These are phyloP conservation scores for Vanessa cardui DNA, from an alignment of 2,888 invertebrate genomes.

Conservation along the genomic window DNA sequence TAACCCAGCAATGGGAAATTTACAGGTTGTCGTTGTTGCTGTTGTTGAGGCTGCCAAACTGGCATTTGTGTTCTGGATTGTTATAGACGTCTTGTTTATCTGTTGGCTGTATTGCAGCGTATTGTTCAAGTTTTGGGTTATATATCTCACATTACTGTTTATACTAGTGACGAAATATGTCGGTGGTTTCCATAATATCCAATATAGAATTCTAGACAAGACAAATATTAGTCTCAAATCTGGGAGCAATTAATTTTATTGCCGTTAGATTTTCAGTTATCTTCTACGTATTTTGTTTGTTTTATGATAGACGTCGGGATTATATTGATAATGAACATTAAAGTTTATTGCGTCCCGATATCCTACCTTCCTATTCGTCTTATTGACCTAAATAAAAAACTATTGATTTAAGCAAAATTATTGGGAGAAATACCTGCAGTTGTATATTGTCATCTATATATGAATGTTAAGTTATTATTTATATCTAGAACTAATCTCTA, in stretches of 20 bases:
- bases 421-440: no score
- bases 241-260: slow-evolving; percentile 48
- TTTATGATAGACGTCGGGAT: background rate
- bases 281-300: background rate
- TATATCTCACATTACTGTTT: slow-evolving; percentile 80
- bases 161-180: slow-evolving; percentile 79
- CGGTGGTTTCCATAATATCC: slow-evolving; percentile 84
- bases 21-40: no score
- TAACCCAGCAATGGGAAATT: no score
- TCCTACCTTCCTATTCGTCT: no score
- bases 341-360: background rate
- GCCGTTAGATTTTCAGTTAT: background rate
- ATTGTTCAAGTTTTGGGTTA: slow-evolving; percentile 80
- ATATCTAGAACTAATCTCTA: no score
- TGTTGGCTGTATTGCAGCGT: slow-evolving; percentile 69
- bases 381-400: no score
- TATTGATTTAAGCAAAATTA: no score
- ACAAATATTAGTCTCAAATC: slow-evolving; percentile 1
- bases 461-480: no score
- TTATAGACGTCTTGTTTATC: slow-evolving; percentile 76
- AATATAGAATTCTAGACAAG: slow-evolving; percentile 74
- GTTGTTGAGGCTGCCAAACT: slow-evolving; percentile 60
- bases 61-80: slow-evolving; percentile 86
- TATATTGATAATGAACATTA: background rate
- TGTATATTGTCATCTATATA: no score